Percentiles rank a stretch among this genome's conserved stretches.
These are phyloP conservation scores for Drosophila nr. perissopoda DNA, from an alignment of 2,888 invertebrate genomes.

Conservation along the genomic window DNA sequence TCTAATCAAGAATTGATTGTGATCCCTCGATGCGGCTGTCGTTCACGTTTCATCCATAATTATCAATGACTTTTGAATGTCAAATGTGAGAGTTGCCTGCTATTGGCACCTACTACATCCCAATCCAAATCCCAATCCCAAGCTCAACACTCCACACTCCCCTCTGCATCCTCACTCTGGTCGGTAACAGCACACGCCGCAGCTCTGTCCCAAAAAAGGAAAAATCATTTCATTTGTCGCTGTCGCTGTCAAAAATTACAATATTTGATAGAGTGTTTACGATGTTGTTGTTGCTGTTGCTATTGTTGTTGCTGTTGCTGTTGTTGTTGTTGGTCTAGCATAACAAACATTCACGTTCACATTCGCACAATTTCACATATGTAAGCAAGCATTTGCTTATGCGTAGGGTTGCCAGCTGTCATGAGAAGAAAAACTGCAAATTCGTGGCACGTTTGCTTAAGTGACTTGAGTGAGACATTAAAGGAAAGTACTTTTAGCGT, in stretches of 20 bases:
- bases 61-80: slow-evolving; percentile 81
- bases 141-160: background rate
- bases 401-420: slow-evolving; percentile 38
- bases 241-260: slow-evolving; percentile 79
- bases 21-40: slow-evolving; percentile 81
- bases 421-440: slow-evolving; percentile 27
- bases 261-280: slow-evolving; percentile 79
- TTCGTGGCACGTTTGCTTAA: slow-evolving; percentile 69
- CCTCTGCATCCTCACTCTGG: too few relatives aligned
- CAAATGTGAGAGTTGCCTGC: slow-evolving; percentile 72
- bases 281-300: slow-evolving; percentile 8
- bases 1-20: slow-evolving; percentile 82
- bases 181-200: background rate
- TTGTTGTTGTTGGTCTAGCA: slow-evolving; percentile 12
- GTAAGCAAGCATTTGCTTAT: slow-evolving; percentile 60
- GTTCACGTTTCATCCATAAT: slow-evolving; percentile 80
- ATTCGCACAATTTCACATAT: slow-evolving; percentile 59
- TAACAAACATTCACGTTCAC: slow-evolving; percentile 25
- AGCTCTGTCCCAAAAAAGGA: slow-evolving; percentile 18
- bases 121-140: background rate
- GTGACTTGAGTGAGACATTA: slow-evolving; percentile 76
- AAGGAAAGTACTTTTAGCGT: slow-evolving; percentile 43
- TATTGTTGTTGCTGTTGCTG: background rate
- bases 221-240: slow-evolving; percentile 79
- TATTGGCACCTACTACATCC: slow-evolving; percentile 59